Base-by-base conservation (phyloP, 2,888 invertebrate genomes). In the Perdita meconis region DNA sequence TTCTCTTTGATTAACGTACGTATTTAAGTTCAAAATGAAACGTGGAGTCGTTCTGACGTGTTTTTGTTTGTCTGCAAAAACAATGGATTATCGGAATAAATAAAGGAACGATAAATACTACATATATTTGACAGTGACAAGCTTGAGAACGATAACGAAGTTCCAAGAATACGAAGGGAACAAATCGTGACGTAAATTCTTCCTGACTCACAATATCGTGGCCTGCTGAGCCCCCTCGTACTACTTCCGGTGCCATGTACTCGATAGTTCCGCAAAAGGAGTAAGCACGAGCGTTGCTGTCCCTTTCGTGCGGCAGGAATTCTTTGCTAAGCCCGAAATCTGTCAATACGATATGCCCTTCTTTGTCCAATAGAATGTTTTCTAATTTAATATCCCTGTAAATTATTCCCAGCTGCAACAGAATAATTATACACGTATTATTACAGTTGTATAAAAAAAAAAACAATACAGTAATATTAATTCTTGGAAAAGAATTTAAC, bases 191-290 rank as follows among this genome's bases (percentile, higher is more conserved):
- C 47, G 68, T 80, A 74, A 73, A 72, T 68, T 70, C 68, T 55
- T 72, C 38, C 57, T 79, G 91, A 96, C 97, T 97, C 93, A 97
- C 97, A 92, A 97, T 97, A 95, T 98, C 98, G 93, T 99, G 98
- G 24, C 99, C 99, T 84, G 96, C 95, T 67, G 95, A 96, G 78
- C 97, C 97, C 67, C 97, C 97, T 88, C 96, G 93, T 42, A 95
- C 94, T 38, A 95, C 94, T 91, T 95, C 97, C 0, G 97, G 98
- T 22, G 98, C 98, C 99, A 99, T 99, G 93, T 99, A 99, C 92
- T 99, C 99, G 88, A 99, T 97, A 80, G 99, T 99, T 19, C 99
- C 99, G 92, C 99, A 99, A 93, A 98, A 99, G 79, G 98, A 98
- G 93, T 98, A 98, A 0, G 99, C 97, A 80, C 98, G 94, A 90